Conservation (phyloP, 2,888 invertebrate genomes). For the Nephrotoma guestfalica region DNA sequence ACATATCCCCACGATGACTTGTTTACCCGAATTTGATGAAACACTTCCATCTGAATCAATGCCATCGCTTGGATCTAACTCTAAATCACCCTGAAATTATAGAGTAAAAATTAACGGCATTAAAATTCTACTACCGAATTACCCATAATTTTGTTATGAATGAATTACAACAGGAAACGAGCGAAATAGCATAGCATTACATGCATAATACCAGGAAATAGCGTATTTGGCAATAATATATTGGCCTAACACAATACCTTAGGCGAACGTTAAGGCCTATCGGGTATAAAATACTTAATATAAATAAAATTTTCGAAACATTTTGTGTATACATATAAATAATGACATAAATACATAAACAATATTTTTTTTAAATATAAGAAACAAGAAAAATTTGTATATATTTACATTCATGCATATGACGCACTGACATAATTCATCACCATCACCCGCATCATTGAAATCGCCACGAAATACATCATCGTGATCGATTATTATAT, state of each 20-base stretch:
- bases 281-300: background rate
- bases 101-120: background rate
- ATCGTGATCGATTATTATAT: conserved; percentile 9
- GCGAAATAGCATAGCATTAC: background rate
- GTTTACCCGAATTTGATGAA: conserved; percentile 50
- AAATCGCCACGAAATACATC: background rate
- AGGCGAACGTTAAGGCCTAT: background rate
- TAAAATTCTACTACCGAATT: background rate
- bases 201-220: background rate
- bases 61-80: conserved; percentile 41
- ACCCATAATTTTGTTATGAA: background rate
- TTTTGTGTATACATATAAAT: background rate
- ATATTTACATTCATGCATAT: conserved; percentile 40
- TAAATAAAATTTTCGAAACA: background rate
- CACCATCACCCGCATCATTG: conserved; percentile 29
- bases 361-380: conserved; percentile 7
- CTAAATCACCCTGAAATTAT: conserved; percentile 52
- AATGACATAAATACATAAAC: background rate
- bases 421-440: conserved; percentile 63
- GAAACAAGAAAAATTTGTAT: conserved; percentile 4
- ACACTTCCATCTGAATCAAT: conserved; percentile 44
- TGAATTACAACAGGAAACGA: background rate
- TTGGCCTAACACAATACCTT: background rate
- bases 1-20: conserved; percentile 95
- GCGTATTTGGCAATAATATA: background rate